Evolutionary conservation across 2,113 vertebrate genomes (phyloP).

Genomic region (Zosterops hypoxanthus): DNA sequence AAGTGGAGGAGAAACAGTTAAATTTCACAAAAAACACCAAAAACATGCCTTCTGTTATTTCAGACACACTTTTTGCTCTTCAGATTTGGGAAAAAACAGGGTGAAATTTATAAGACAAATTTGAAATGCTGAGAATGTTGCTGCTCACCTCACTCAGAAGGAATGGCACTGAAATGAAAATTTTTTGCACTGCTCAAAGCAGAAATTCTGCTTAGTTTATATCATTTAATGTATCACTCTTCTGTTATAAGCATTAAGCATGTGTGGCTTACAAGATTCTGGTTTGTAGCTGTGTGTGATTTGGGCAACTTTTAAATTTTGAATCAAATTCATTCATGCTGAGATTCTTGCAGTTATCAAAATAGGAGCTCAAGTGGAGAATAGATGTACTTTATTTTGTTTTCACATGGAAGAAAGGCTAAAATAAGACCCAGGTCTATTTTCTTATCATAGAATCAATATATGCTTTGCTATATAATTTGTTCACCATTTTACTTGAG

Average conservation of each 20-base stretch:
- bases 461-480: neutral
- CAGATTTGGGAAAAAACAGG: neutral
- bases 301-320: neutral
- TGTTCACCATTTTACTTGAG: neutral
- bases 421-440: neutral
- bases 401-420: neutral
- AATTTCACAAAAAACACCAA: neutral
- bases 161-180: neutral
- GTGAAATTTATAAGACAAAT: neutral
- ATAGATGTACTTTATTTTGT: neutral
- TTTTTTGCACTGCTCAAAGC: neutral
- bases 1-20: neutral
- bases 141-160: neutral
- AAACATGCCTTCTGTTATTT: neutral
- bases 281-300: neutral
- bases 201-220: neutral
- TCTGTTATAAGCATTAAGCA: neutral
- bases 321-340: neutral
- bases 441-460: neutral
- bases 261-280: neutral
- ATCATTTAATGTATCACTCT: neutral
- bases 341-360: neutral
- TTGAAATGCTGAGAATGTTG: neutral
- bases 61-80: neutral
- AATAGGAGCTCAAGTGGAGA: neutral